Conservation (phyloP, 2,113 vertebrate genomes). For the Puffinus mauretanicus region DNA sequence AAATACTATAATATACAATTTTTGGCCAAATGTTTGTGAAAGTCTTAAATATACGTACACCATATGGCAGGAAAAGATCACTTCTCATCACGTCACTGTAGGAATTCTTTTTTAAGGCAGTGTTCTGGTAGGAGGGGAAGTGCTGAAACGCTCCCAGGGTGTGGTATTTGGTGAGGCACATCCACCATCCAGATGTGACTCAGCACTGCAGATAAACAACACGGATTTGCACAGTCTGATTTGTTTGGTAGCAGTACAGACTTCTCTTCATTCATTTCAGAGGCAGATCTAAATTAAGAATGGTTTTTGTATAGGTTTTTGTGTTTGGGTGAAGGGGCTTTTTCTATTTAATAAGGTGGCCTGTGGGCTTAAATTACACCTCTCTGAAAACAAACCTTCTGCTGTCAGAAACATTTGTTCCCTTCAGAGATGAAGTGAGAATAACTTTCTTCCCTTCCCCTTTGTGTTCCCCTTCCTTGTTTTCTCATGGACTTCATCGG, state of each 20-base stretch:
- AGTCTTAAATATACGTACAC: background rate
- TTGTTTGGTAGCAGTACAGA: background rate
- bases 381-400: background rate
- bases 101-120: background rate
- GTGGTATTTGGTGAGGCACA: background rate
- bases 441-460: background rate
- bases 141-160: background rate
- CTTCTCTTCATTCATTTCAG: background rate
- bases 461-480: background rate
- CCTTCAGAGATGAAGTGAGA: background rate
- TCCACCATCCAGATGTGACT: background rate
- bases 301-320: background rate
- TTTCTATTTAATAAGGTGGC: background rate
- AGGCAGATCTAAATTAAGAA: background rate
- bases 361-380: background rate
- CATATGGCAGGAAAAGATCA: background rate
- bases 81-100: background rate
- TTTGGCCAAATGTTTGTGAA: background rate
- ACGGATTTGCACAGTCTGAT: background rate
- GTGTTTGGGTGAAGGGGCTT: background rate
- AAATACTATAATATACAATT: background rate
- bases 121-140: background rate
- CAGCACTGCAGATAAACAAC: background rate
- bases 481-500: background rate
- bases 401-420: background rate